Conservation (phyloP, 2,888 invertebrate genomes). For the Phyllotreta striolata region DNA sequence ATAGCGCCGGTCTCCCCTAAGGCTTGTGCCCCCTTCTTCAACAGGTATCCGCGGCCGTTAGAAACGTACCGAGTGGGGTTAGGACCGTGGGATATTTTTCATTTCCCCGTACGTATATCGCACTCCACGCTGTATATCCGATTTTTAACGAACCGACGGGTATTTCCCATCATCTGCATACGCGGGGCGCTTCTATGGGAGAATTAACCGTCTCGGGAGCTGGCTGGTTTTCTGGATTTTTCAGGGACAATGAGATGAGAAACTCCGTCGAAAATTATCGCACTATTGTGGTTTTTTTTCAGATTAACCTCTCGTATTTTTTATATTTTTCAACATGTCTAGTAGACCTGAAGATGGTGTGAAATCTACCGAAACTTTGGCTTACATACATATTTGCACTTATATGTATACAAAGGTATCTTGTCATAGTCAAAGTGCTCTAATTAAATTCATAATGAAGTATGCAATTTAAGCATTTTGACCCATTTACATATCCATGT, state of each 20-base stretch:
- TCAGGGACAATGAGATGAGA: conserved; percentile 6
- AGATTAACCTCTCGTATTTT: neutral
- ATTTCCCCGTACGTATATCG: conserved; percentile 35
- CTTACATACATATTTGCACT: too few relatives aligned
- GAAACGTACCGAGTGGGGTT: conserved; percentile 46
- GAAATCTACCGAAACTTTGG: too few relatives aligned
- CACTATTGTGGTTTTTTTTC: neutral
- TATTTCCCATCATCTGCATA: conserved; percentile 52
- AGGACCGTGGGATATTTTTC: conserved; percentile 56
- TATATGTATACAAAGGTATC: too few relatives aligned
- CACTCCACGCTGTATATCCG: conserved; percentile 21
- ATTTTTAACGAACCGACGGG: conserved; percentile 48
- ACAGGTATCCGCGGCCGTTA: conserved; percentile 54
- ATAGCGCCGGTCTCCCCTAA: conserved; percentile 35
- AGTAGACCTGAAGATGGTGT: too few relatives aligned
- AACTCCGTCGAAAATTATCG: too few relatives aligned
- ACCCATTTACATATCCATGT: too few relatives aligned
- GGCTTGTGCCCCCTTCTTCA: conserved; percentile 43
- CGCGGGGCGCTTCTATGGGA: conserved; percentile 36
- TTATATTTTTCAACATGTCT: neutral
- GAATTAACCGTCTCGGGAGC: conserved; percentile 43
- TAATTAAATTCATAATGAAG: too few relatives aligned
- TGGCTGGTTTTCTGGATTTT: conserved; percentile 7
- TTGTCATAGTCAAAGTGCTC: too few relatives aligned
- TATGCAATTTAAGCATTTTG: too few relatives aligned